Base-by-base conservation (phyloP, 1,140 invertebrate species). In the Pygmarrhopalites habei region DNA sequence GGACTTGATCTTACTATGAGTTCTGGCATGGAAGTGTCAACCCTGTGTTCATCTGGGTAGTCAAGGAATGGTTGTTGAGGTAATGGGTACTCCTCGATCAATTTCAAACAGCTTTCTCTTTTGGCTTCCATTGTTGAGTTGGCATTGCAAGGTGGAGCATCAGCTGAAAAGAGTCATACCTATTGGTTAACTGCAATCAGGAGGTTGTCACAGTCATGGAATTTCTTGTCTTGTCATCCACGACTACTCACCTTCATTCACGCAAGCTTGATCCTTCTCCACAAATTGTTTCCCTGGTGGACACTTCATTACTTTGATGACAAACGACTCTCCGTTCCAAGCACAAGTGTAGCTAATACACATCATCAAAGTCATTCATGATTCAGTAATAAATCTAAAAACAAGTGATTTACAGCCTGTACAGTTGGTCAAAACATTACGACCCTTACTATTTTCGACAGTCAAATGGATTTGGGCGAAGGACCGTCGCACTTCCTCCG, bases 401-500 rank as follows among this genome's bases (percentile, higher is more conserved):
- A n/a, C n/a, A n/a, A n/a, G n/a, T n/a, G n/a, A n/a, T n/a, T n/a
- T n/a, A n/a, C n/a, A n/a, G n/a, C n/a, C n/a, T n/a, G n/a, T n/a
- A n/a, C n/a, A n/a, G n/a, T n/a, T n/a, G n/a, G n/a, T n/a, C n/a
- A n/a, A n/a, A n/a, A n/a, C n/a, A n/a, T n/a, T n/a, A n/a, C n/a
- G n/a, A n/a, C n/a, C n/a, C n/a, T n/a, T n/a, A n/a, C n/a, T 65
- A 70, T 53, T 70, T 70, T 12, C 53, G 12, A 46, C 68, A 70
- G 29, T 70, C 68, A 21, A 62, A 52, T 26, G 68, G 68, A 65
- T 70, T 66, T n/a, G 68, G 49, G 5, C 68, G 59, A n/a, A 70
- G 56, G 47, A 62, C 32, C 2, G 56, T 59, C 14, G 52, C 21
- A 23, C 62, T 62, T 46, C 60, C 60, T 58, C 62, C 65, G n/a